A percentile compares a stretch with the other conserved stretches of the same genome.
phyloP scores from a whole-genome alignment of 2,797 vertebrate genomes.

The Pipistrellus kuhlii region DNA sequence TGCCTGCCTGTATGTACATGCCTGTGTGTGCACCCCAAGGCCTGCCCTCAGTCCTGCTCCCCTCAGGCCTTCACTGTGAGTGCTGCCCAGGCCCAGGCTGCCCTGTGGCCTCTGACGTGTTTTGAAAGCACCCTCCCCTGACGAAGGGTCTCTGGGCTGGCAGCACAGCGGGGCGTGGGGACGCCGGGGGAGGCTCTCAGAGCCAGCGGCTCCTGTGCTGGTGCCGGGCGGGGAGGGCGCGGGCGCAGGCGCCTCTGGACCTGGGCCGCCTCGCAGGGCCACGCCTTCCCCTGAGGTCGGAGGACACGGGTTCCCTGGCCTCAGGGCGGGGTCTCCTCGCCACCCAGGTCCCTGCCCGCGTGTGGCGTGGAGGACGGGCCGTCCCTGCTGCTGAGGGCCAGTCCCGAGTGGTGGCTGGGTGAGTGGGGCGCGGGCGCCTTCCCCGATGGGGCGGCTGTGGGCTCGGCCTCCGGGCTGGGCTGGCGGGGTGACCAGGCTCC shows the following conservation, averaged over 20 bases:
- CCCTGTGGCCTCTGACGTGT: neutral
- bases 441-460: fast-evolving
- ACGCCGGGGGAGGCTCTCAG: neutral
- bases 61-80: fast-evolving
- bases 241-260: fast-evolving
- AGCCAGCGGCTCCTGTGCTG: too few relatives aligned
- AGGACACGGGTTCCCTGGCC: too few relatives aligned
- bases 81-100: neutral
- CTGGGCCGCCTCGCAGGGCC: neutral
- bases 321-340: fast-evolving
- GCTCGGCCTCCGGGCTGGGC: too few relatives aligned
- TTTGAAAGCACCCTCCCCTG: neutral
- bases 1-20: too few relatives aligned
- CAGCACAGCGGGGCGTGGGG: neutral
- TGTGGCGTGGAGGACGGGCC: neutral
- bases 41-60: neutral
- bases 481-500: too few relatives aligned
- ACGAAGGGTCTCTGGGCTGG: neutral
- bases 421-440: neutral
- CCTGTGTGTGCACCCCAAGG: too few relatives aligned
- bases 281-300: fast-evolving
- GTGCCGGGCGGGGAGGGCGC: fast-evolving
- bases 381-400: neutral
- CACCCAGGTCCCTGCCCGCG: neutral
- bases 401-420: slow-evolving; percentile 71